These are phyloP conservation scores for Dicaeum eximium DNA, from an alignment of 2,113 vertebrate species.

Conservation along the genomic window DNA sequence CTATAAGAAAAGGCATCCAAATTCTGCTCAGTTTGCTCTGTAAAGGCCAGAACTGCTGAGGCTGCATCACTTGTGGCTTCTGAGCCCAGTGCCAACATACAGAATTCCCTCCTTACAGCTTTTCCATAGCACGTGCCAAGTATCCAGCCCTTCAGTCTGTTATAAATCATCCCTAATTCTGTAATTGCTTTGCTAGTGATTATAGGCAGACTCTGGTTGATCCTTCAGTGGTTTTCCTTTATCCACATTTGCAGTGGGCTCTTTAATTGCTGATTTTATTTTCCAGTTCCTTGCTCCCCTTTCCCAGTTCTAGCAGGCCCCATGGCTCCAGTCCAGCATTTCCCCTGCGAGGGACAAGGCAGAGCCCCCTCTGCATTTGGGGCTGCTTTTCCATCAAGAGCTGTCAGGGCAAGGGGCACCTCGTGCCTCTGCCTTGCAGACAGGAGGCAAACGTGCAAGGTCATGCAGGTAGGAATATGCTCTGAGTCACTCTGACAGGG, in stretches of 20 bases:
- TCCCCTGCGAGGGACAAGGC: background rate
- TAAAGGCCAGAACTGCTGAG: constrained; percentile 56
- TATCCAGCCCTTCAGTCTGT: constrained; percentile 45
- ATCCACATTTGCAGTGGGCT: constrained; percentile 38
- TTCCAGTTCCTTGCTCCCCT: constrained; percentile 33
- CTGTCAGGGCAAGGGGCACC: background rate
- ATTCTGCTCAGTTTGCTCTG: constrained; percentile 13
- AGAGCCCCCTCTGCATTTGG: background rate
- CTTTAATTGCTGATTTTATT: constrained; percentile 10
- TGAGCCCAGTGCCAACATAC: constrained; percentile 8
- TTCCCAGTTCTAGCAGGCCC: constrained; percentile 17
- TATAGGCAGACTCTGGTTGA: constrained; percentile 51
- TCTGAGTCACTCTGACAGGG: background rate
- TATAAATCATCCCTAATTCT: constrained; percentile 61
- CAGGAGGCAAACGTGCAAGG: background rate
- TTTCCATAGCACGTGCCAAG: constrained; percentile 49
- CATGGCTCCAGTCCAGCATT: background rate
- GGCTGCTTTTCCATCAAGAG: background rate
- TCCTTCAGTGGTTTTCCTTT: constrained; percentile 38
- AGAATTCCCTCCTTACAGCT: constrained; percentile 60
- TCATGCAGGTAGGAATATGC: background rate
- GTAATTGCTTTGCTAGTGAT: constrained; percentile 59
- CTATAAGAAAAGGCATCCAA: constrained; percentile 19
- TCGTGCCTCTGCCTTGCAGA: background rate
- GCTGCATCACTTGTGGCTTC: constrained; percentile 41